Conservation (phyloP, 1,140 invertebrate genomes). For the Asbolus verrucosus region DNA sequence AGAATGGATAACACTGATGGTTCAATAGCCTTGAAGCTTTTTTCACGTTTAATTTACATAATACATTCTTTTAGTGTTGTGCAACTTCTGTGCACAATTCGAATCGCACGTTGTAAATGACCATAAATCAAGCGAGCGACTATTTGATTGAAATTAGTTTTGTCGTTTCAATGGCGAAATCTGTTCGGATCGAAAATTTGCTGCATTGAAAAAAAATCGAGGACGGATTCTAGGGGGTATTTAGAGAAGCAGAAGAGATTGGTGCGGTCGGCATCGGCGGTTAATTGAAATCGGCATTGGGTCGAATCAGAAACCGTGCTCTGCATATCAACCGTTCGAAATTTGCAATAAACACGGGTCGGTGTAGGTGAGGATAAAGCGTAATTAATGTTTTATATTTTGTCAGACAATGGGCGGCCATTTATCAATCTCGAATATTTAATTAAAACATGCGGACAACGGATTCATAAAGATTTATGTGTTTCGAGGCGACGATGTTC, state of each 20-base stretch:
- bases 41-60: slow-evolving; percentile 36
- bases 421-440: slow-evolving; percentile 65
- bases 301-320: slow-evolving; percentile 37
- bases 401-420: slow-evolving; percentile 62
- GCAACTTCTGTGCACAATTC: too few relatives aligned
- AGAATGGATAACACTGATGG: slow-evolving; percentile 36
- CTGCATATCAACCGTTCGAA: slow-evolving; percentile 39
- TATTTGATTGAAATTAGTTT: too few relatives aligned
- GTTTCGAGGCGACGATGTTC: slow-evolving; percentile 59
- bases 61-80: slow-evolving; percentile 17
- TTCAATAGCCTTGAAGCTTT: slow-evolving; percentile 39
- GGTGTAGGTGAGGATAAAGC: slow-evolving; percentile 56
- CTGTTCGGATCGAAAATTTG: neutral
- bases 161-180: too few relatives aligned
- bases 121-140: slow-evolving; percentile 28
- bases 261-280: neutral
- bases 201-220: too few relatives aligned
- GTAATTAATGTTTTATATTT: slow-evolving; percentile 61
- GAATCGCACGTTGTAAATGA: slow-evolving; percentile 3
- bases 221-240: too few relatives aligned
- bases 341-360: slow-evolving; percentile 47
- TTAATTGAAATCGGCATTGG: slow-evolving; percentile 53
- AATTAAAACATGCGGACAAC: slow-evolving; percentile 65
- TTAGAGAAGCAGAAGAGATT: too few relatives aligned
- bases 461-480: slow-evolving; percentile 65